Evolutionary conservation across 2,888 invertebrate species (phyloP), one percentile per base, ranked within the genome.

Genomic region (Netelia virgata): DNA sequence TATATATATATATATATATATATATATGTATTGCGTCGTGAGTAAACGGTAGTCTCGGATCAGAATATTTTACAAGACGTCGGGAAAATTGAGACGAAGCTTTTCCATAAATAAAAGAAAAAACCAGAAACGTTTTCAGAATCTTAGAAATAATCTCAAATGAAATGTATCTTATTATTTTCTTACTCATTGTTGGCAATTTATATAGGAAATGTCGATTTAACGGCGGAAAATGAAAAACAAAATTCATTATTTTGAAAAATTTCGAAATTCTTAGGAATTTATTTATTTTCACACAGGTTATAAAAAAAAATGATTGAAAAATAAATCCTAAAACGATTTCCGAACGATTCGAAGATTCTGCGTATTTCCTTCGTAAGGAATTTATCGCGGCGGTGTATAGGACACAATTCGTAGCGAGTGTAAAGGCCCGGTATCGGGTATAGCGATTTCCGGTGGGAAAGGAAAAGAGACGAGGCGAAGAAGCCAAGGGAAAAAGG

Each of bases 361-460:
- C 8, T 36, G 10, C 28, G 28, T 14, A 16, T 69, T 28, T 28
- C 28, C 28, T 69, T 69, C 53, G 47, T 47, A 47, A 47, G 9
- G 47, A 47, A 14, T 47, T 14, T 47, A 14, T 14, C 47, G 8
- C 47, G 1, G 1, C 47, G 47, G 47, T 47, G 14, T 47, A 47
- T 36, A 36, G 5, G 36, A 36, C 6, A 47, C 14, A 47, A 47
- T 47, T 47, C 47, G 47, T 10, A 11, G 11, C 8, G 9, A 11
- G 43, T 43, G 43, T 8, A 16, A 6, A 70, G 5, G 43, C 23
- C 55, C 41, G 41, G 59, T 80, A 73, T 61, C 73, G 43, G 61
- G 72, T 80, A 68, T 68, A 55, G 72, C 64, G 66, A 84, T 80
- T 80, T 83, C 79, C 79, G 79, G 70, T 78, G 18, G 18, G 8